Evolutionary conservation across 2,113 vertebrate species (phyloP).

Genomic region (Labeo rohita): DNA sequence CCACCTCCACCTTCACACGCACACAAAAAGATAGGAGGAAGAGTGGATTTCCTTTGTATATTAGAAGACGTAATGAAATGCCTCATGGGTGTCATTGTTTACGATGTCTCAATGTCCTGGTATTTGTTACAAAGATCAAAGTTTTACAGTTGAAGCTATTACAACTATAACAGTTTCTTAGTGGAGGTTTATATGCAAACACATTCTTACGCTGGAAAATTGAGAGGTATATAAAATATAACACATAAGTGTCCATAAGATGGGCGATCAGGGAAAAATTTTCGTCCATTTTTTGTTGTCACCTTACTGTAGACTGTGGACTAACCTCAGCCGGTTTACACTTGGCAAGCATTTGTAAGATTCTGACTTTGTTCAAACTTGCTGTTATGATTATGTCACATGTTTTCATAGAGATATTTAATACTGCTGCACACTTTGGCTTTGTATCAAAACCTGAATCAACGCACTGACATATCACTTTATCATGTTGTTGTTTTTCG

Average conservation of each 20-base stretch:
- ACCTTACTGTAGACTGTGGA: background rate
- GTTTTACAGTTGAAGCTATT: background rate
- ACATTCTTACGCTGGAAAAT: background rate
- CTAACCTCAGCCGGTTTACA: background rate
- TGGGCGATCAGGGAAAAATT: background rate
- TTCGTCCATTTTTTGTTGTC: background rate
- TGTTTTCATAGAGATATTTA: background rate
- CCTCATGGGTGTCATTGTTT: background rate
- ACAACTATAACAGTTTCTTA: background rate
- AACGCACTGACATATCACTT: background rate
- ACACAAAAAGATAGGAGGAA: constrained; percentile 17
- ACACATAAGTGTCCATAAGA: background rate
- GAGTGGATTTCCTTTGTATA: background rate
- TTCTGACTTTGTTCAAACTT: background rate
- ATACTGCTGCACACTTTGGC: background rate
- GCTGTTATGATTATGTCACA: background rate
- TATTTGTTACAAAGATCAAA: constrained; percentile 5
- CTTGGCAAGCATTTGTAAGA: constrained; percentile 3
- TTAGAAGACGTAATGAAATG: background rate
- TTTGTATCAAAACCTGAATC: background rate
- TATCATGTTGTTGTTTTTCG: background rate
- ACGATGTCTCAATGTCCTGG: background rate
- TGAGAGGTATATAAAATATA: background rate
- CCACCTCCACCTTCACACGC: constrained; percentile 3
- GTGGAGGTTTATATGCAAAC: too few species aligned